A percentile compares a stretch with the other conserved stretches of the same genome.
phyloP scores from a whole-genome alignment of 2,797 vertebrate genomes.

The Gadopsis marmoratus region DNA sequence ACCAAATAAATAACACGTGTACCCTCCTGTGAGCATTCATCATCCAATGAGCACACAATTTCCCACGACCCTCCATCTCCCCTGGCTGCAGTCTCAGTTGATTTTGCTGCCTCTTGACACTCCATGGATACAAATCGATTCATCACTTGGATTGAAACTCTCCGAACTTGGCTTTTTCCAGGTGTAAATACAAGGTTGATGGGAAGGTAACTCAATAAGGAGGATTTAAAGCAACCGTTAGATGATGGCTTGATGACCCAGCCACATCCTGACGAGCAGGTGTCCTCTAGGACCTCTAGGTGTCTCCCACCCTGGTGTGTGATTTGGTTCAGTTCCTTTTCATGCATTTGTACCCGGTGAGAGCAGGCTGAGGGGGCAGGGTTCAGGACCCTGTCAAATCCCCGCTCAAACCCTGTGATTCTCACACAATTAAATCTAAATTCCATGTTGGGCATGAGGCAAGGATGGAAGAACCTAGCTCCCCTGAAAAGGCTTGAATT shows the following conservation, averaged over 20 bases:
- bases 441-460: conserved; percentile 70
- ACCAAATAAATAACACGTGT: conserved; percentile 47
- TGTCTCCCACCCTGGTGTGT: conserved; percentile 48
- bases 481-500: conserved; percentile 70
- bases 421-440: conserved; percentile 77
- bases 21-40: conserved; percentile 43
- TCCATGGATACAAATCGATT: conserved; percentile 69
- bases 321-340: conserved; percentile 54
- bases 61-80: conserved; percentile 52
- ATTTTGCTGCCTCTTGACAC: conserved; percentile 49
- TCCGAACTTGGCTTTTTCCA: conserved; percentile 53
- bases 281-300: conserved; percentile 47
- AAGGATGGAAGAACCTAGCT: conserved; percentile 61
- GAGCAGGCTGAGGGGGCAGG: conserved; percentile 36
- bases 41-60: conserved; percentile 45
- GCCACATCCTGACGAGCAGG: conserved; percentile 34
- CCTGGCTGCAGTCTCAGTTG: conserved; percentile 46
- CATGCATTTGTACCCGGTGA: conserved; percentile 58
- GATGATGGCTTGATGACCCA: conserved; percentile 45
- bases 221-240: conserved; percentile 63
- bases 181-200: conserved; percentile 71
- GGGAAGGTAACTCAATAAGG: conserved; percentile 70
- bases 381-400: conserved; percentile 74
- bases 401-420: conserved; percentile 69
- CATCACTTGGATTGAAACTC: conserved; percentile 65